Evolutionary conservation across 92 coral and sea anemone genomes (phyloP).

Genomic region (Actinernus sp.): DNA sequence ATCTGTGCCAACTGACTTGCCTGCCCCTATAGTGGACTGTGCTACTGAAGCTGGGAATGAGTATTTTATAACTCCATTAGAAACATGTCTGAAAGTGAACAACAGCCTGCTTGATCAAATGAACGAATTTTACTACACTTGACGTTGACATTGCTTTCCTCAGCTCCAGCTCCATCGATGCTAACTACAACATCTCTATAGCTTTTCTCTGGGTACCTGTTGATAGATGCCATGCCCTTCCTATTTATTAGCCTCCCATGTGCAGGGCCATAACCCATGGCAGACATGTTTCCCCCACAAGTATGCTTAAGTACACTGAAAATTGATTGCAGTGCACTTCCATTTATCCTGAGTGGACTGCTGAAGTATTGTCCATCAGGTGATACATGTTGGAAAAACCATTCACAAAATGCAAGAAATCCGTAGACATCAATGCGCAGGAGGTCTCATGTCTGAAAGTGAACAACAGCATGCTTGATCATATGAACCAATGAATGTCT

Average conservation of each 20-base stretch:
- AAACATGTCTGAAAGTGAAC: not conserved
- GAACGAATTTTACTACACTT: too few species aligned
- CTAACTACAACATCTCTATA: constrained; percentile 8
- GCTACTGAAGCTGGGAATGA: constrained; percentile 2
- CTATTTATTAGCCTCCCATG: constrained; percentile 21
- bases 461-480: too few species aligned
- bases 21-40: constrained; percentile 37
- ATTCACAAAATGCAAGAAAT: not conserved
- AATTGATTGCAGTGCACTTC: constrained; percentile 38
- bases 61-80: constrained; percentile 1
- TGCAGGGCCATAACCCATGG: constrained; percentile 26
- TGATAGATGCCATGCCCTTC: constrained; percentile 1
- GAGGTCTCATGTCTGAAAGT: constrained; percentile 1
- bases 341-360: constrained; percentile 22
- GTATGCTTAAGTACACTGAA: constrained; percentile 25
- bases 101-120: too few species aligned
- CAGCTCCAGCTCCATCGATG: constrained; percentile 8
- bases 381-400: constrained; percentile 1
- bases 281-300: constrained; percentile 38
- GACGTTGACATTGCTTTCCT: not conserved
- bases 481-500: too few species aligned
- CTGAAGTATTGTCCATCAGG: not conserved
- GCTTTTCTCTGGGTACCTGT: constrained; percentile 21
- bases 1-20: constrained; percentile 28
- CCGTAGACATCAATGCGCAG: not conserved